phyloP scores from a whole-genome alignment of 2,797 vertebrate species.

The Macroramphosus scolopax region DNA sequence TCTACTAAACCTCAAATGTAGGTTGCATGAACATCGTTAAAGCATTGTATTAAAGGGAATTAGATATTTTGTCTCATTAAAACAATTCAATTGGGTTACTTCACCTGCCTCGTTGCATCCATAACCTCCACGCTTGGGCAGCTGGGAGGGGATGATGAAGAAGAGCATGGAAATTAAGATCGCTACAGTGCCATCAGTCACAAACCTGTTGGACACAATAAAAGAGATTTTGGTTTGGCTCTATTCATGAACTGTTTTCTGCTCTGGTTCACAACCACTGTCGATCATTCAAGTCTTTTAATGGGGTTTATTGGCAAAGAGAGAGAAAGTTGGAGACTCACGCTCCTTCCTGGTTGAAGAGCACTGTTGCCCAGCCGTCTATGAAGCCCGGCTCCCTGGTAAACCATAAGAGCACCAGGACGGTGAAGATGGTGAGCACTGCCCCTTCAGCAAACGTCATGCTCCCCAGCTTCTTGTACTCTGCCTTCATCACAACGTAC shows the following conservation, averaged over 20 bases:
- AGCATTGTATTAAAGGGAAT: background rate
- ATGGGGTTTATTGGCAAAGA: too few species aligned
- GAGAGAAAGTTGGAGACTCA: slow-evolving; percentile 63
- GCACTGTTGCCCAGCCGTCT: slow-evolving; percentile 84
- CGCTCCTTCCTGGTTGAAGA: slow-evolving; percentile 73
- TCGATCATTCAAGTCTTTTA: too few species aligned
- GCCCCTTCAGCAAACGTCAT: slow-evolving; percentile 85
- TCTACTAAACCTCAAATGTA: too few species aligned
- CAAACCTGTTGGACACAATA: slow-evolving; percentile 54
- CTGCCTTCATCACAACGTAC: slow-evolving; percentile 77
- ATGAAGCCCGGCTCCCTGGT: slow-evolving; percentile 92
- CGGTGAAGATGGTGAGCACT: slow-evolving; percentile 78
- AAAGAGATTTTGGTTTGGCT: background rate
- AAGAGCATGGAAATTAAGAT: slow-evolving; percentile 81
- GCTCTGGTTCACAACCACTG: too few species aligned
- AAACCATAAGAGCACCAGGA: slow-evolving; percentile 90
- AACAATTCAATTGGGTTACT: background rate
- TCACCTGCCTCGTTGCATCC: slow-evolving; percentile 36
- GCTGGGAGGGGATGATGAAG: slow-evolving; percentile 83
- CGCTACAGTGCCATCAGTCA: slow-evolving; percentile 86
- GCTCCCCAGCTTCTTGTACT: slow-evolving; percentile 80
- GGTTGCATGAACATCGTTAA: background rate
- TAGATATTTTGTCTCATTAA: background rate
- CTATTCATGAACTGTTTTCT: too few species aligned
- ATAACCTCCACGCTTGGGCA: slow-evolving; percentile 43